Base-by-base conservation (phyloP, 1,140 invertebrate species). In the Diorhabda sublineata region DNA sequence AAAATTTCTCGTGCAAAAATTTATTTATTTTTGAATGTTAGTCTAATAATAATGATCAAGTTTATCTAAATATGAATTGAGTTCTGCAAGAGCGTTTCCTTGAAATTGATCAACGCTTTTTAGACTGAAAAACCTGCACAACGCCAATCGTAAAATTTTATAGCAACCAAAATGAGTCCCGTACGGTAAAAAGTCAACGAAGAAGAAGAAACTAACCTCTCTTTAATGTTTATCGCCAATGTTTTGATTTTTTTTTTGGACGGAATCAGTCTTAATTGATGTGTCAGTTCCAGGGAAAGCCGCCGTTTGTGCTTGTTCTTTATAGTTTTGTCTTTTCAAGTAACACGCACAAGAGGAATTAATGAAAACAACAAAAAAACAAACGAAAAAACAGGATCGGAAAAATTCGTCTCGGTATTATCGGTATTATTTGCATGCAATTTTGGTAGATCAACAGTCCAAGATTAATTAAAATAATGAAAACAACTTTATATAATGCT, bases 161-260 rank as follows among this genome's bases (percentile, higher is more conserved):
- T 72, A 59, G 67, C 74, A 73, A 73, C 72, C 74, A 68, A 75
- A 75, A 75, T 68, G 70, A 75, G 64, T 69, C 68, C 68, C 69
- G 47, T 42, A n/a, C 72, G 57, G 58, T 65, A 63, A 71, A 73
- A 75, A 75, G 71, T 58, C 45, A 68, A 44, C 58, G 64, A 64
- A 65, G 58, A 59, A 71, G 68, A 73, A 73, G 47, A 52, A 52
- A 52, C 47, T 52, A 52, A 52, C 47, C 47, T 52, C 72, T 71
- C 68, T 73, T 75, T 73, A 73, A 73, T 73, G 72, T 71, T 75
- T 71, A 73, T 70, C 61, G 72, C 70, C 69, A 70, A 73, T 75
- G 74, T 75, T 75, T 75, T 75, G 74, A 75, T 75, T 75, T 75
- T 75, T 75, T 75, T 71, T 68, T 52, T 8, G n/a, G 74, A 73